Base-by-base conservation (phyloP, 2,888 invertebrate genomes). In the Pyrgus malvae region DNA sequence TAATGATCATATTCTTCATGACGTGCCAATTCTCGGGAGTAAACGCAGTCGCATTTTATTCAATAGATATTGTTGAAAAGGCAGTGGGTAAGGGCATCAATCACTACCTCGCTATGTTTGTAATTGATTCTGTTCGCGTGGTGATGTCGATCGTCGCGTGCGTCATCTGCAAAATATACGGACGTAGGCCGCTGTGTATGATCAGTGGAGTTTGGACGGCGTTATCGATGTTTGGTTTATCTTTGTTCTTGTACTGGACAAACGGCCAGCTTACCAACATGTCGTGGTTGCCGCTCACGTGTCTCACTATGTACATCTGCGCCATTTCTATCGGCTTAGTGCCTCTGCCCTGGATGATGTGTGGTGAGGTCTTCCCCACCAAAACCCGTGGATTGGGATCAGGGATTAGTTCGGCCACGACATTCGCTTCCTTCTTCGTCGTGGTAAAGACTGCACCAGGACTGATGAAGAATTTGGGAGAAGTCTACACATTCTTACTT, bases 321-420 rank as follows among this genome's bases (percentile, higher is more conserved):
- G 92, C 92, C 45, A 88, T 93, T 42, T 90, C 92, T 1, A 83
- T 93, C 48, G 94, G 95, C 0, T 70, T 93, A 12, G 90, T 93
- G 8, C 94, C 94, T 0, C 69, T 95, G 45, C 95, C 95, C 0
- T 95, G 95, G 93, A 92, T 94, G 23, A 92, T 95, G 92, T 93
- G 94, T 61, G 94, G 94, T 0, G 95, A 95, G 77, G 84, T 95
- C 0, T 95, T 94, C 67, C 91, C 94, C 0, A 90, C 91, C 1
- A 90, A 85, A 54, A 90, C 91, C 0, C 83, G 94, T 25, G 94
- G 94, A 0, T 69, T 93, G 0, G 94, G 94, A 0, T 93, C 94
- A 0, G 94, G 94, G 0, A 83, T 94, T 7, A 92, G 93, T 45
- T 91, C 93, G 0, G 92, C 92, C n/a, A 91, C 92, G 23, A 92